Percentiles rank a stretch among this genome's conserved stretches.
Conservation (phyloP, 2,888 invertebrate species). For the Noctua pronuba region DNA sequence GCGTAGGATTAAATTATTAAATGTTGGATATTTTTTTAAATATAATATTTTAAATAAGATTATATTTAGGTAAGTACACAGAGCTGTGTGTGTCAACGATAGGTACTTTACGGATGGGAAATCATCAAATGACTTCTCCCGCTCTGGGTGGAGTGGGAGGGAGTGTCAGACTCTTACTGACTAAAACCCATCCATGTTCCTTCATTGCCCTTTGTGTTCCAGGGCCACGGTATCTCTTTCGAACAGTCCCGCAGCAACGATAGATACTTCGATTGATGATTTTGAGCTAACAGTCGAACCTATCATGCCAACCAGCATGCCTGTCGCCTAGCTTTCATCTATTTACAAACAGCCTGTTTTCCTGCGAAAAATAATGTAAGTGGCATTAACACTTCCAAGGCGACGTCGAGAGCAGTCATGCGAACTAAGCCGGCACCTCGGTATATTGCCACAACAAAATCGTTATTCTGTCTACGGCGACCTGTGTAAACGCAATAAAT, state of each 20-base stretch:
- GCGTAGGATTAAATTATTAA: not conserved
- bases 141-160: too few relatives aligned
- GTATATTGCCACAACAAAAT: slow-evolving; percentile 65
- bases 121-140: too few relatives aligned
- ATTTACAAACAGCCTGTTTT: slow-evolving; percentile 1
- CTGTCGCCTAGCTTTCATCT: not conserved
- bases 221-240: too few relatives aligned
- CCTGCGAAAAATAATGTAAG: slow-evolving; percentile 32
- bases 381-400: slow-evolving; percentile 34
- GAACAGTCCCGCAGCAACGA: too few relatives aligned
- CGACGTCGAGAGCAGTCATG: slow-evolving; percentile 38
- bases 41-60: not conserved
- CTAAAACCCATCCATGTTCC: too few relatives aligned
- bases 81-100: not conserved
- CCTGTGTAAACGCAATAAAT: slow-evolving; percentile 68
- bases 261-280: too few relatives aligned
- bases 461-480: slow-evolving; percentile 55
- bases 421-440: slow-evolving; percentile 47
- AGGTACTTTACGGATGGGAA: too few relatives aligned
- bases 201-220: too few relatives aligned
- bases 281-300: not conserved
- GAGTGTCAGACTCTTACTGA: too few relatives aligned
- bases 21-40: not conserved
- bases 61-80: not conserved
- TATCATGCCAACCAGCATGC: not conserved